Base-by-base conservation (phyloP, 2,113 vertebrate genomes). In the Phalacrocorax carbo region DNA sequence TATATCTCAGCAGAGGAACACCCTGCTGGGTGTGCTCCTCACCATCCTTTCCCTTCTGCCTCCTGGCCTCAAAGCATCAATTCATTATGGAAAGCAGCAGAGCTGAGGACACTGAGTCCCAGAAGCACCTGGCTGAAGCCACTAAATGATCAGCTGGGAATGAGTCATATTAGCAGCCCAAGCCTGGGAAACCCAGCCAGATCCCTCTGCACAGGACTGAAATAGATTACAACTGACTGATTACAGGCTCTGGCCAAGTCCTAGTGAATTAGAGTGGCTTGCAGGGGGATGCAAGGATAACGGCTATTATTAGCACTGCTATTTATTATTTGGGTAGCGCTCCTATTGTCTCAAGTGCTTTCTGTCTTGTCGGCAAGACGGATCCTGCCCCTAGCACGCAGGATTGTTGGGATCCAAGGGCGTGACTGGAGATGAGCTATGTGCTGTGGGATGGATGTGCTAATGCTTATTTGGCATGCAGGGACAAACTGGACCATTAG, bases 91-190 rank as follows among this genome's bases (percentile, higher is more conserved):
- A 77, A 82, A 73, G 40, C 75, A 90, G 40, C 82, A 90, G 62
- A 26, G 78, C 48, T 94, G 90, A 93, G 93, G 82, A 89, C 72
- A 79, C 9, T 2, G 3, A 73, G 58, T 88, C 85, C 68, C 88
- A 80, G 88, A 84, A 94, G 86, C 95, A 96, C 95, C 96, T 96
- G 92, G 94, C 78, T 87, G 87, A 76, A 80, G 75, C 40, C 87
- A 82, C 8, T 34, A 51, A 93, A 86, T 3, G 29, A 90, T 96
- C 95, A 93, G 82, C 86, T 92, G 86, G 86, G 94, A 94, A 88
- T 95, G 95, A 96, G 68, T 88, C 95, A 96, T 36, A 5, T 75
- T 15, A 73, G 85, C 75, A 93, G 55, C 68, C 55, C 42, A 23
- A 5, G 30, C 85, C 72, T 9, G 2, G 84, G 85, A 92, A 96